phyloP scores from a whole-genome alignment of 2,113 vertebrate genomes.

The Rhabdomys dilectus region DNA sequence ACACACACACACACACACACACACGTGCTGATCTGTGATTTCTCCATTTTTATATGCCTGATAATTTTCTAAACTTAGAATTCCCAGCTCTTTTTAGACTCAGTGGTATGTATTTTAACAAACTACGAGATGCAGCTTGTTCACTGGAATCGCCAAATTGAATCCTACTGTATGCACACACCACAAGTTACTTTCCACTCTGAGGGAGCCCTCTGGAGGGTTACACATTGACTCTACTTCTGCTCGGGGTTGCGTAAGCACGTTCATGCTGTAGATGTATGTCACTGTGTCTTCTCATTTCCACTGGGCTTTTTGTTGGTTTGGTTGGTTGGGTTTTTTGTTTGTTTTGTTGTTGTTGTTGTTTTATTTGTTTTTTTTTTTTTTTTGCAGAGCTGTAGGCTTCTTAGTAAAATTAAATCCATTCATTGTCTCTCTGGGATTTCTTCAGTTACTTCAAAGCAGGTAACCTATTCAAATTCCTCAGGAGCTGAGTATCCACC shows the following conservation, averaged over 20 bases:
- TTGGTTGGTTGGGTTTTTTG: no score
- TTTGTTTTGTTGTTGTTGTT: no score
- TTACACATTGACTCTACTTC: background rate
- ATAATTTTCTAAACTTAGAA: conserved; percentile 19
- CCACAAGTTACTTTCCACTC: conserved; percentile 28
- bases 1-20: background rate
- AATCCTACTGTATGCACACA: conserved; percentile 26
- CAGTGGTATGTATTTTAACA: conserved; percentile 23
- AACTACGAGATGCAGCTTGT: background rate
- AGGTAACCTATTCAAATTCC: background rate
- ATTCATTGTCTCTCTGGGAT: background rate
- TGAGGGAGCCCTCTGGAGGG: background rate
- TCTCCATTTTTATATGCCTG: conserved; percentile 12
- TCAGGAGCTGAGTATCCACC: background rate
- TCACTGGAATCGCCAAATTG: conserved; percentile 44
- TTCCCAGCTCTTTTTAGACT: conserved; percentile 41
- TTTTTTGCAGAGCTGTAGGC: conserved; percentile 21
- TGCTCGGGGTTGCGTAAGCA: background rate
- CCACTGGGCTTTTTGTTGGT: background rate
- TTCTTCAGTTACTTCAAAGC: conserved; percentile 52
- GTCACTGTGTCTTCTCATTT: conserved; percentile 39
- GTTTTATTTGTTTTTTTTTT: conserved; percentile 48
- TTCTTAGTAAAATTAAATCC: conserved; percentile 12
- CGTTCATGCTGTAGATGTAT: background rate
- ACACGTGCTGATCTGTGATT: background rate